phyloP scores from a whole-genome alignment of 2,888 invertebrate species.

The Anoplius nigerrimus region DNA sequence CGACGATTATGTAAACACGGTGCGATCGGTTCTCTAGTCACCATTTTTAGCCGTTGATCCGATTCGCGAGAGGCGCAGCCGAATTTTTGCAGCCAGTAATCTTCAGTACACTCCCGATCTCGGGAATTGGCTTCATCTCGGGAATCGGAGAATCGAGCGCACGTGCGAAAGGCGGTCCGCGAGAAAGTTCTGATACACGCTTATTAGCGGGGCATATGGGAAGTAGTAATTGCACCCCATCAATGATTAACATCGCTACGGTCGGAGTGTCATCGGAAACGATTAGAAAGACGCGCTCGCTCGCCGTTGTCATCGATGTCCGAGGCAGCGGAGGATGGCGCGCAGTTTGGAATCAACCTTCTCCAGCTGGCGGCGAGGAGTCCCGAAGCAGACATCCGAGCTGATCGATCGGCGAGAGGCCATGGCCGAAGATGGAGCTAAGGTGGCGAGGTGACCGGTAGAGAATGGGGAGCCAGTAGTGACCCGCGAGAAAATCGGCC shows the following conservation, averaged over 20 bases:
- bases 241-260: not conserved
- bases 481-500: conserved; percentile 3
- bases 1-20: no score
- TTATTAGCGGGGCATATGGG: no score
- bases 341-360: not conserved
- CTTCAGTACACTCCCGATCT: no score
- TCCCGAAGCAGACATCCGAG: no score
- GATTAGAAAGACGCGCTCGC: not conserved
- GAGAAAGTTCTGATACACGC: not conserved
- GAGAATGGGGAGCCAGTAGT: not conserved
- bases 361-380: not conserved
- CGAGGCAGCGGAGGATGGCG: not conserved
- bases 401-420: no score
- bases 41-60: no score
- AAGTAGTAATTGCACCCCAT: no score
- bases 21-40: no score
- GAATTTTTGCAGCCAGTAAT: no score
- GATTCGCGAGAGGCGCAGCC: no score
- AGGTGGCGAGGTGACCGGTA: not conserved
- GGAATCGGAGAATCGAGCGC: not conserved
- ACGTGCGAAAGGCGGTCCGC: not conserved
- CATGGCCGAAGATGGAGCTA: not conserved
- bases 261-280: conserved; percentile 7
- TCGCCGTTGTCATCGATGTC: not conserved
- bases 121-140: no score